Base-by-base conservation (phyloP, 1,140 invertebrate species). In the Rhagoletis pomonella region DNA sequence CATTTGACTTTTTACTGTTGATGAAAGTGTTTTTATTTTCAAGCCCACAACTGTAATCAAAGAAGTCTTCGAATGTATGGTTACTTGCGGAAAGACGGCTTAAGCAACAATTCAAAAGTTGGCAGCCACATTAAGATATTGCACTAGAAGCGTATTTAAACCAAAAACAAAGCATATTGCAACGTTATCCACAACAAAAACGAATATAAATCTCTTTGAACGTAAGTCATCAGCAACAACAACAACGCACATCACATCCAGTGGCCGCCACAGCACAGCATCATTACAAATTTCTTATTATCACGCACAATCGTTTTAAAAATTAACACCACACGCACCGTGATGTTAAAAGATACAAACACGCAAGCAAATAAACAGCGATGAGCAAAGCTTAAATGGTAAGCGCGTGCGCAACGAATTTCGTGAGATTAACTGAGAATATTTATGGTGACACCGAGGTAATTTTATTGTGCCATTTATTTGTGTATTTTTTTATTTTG, bases 231-330 rank as follows among this genome's bases (percentile, higher is more conserved):
- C 67, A 44, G 42, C 39, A 47, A 39, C 42, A 9, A 29, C 29
- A 29, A 62, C 60, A 62, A 62, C 12, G 39, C 42, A 29, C 29
- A 29, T 29, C 29, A 29, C 29, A 29, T 29, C 29, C 29, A 29
- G 29, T 29, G 29, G 29, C 29, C 29, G 29, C 29, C 29, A 29
- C 29, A 29, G 29, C 29, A 39, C 3, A 50, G 47, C 47, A 77
- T 77, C 5, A 77, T 29, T 29, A 29, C 47, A 55, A 39, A 81
- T 55, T 81, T 17, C 50, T 55, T 81, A 50, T 55, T 12, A 19
- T 19, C 73, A 81, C 73, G 73, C 73, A 81, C 73, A 81, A 50
- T 55, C 50, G 42, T 10, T 81, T 81, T 47, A 29, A 81, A 58
- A 55, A 29, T 19, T 67, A 39, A 10, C 4, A 29, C 47, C 5